phyloP scores from a whole-genome alignment of 2,888 invertebrate genomes.

The Ormyrus labotus region DNA sequence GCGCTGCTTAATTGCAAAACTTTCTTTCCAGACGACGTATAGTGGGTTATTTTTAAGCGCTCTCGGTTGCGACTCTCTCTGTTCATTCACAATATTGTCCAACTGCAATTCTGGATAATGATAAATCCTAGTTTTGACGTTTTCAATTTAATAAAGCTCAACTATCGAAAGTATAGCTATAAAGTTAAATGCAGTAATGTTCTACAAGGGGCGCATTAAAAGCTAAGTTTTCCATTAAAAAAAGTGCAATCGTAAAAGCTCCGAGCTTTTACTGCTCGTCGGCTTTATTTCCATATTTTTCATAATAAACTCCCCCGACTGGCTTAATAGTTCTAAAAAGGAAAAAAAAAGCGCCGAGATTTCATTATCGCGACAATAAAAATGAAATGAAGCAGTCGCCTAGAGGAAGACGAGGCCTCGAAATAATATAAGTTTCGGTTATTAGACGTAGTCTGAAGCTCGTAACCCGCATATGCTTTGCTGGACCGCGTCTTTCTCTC shows the following conservation, averaged over 20 bases:
- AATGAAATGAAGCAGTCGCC: conserved; percentile 22
- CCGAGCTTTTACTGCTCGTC: conserved; percentile 2
- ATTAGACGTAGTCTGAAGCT: conserved; percentile 50
- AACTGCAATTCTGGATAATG: too few species aligned
- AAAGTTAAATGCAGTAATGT: conserved; percentile 29
- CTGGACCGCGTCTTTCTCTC: not conserved
- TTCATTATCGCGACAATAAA: conserved; percentile 54
- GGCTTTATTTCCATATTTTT: conserved; percentile 46
- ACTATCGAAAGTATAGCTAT: not conserved
- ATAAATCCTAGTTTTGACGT: too few species aligned
- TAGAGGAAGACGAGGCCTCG: conserved; percentile 26
- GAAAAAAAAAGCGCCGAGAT: conserved; percentile 36
- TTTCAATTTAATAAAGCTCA: too few species aligned
- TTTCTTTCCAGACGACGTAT: too few species aligned
- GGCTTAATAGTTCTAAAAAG: conserved; percentile 48
- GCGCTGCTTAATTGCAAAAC: too few species aligned
- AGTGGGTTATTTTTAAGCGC: too few species aligned
- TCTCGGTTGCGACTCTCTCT: too few species aligned
- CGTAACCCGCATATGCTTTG: conserved; percentile 46
- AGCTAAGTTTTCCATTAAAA: conserved; percentile 37
- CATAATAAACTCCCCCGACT: conserved; percentile 42
- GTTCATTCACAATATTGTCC: too few species aligned
- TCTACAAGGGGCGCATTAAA: conserved; percentile 15
- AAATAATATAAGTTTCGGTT: conserved; percentile 49
- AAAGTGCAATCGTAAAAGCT: not conserved